Conservation (phyloP, 2,113 vertebrate species). For the Ancistrus triradiatus region DNA sequence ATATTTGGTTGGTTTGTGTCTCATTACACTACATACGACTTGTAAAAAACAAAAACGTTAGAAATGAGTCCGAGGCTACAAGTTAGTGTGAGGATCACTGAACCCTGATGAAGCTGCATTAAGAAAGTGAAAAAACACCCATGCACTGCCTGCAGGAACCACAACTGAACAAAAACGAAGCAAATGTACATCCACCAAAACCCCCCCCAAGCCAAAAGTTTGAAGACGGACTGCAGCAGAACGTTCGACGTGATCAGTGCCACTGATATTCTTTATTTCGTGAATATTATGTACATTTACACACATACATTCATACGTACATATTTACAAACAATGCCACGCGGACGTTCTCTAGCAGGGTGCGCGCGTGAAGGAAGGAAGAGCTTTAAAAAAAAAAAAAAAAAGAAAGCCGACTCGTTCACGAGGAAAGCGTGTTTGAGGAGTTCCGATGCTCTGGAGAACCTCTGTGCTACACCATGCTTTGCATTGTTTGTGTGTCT, state of each 20-base stretch:
- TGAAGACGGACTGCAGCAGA: constrained; percentile 23
- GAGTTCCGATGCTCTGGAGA: constrained; percentile 1
- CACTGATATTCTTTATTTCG: constrained; percentile 42
- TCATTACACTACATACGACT: too few relatives aligned
- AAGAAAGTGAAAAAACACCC: too few relatives aligned
- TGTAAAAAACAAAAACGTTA: too few relatives aligned
- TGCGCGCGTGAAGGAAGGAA: constrained; percentile 23
- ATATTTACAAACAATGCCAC: constrained; percentile 45
- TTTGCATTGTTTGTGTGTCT: constrained; percentile 26
- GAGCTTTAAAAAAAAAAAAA: constrained; percentile 12
- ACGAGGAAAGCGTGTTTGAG: constrained; percentile 7
- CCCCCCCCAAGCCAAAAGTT: too few relatives aligned
- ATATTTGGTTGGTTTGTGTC: too few relatives aligned
- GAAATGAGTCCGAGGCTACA: too few relatives aligned
- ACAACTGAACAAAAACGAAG: too few relatives aligned
- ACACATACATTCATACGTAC: constrained; percentile 50
- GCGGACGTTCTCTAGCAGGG: constrained; percentile 12
- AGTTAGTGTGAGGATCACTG: too few relatives aligned
- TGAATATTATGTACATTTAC: constrained; percentile 49
- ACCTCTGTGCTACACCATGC: constrained; percentile 42
- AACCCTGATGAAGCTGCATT: too few relatives aligned
- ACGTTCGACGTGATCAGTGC: constrained; percentile 32
- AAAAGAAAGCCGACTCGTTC: not conserved
- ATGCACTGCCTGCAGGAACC: too few relatives aligned
- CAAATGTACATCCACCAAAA: too few relatives aligned